Base-by-base conservation (phyloP, 1,140 invertebrate genomes). In the Maconellicoccus hirsutus region DNA sequence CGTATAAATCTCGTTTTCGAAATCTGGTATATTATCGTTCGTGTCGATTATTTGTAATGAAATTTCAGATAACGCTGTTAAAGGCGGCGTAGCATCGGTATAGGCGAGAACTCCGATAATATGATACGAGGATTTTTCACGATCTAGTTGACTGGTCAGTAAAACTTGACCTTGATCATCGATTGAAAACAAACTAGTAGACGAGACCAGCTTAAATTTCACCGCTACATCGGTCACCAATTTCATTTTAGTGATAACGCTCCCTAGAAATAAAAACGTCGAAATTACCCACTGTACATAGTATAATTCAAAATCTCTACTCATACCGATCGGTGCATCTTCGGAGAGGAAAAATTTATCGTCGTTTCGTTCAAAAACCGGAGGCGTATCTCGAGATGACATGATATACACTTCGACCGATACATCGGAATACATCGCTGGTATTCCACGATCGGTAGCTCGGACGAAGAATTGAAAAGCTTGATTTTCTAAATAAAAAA, bases 401-500 rank as follows among this genome's bases (percentile, higher is more conserved):
- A 92, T 89, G 70, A 94, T 84, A 75, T 87, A 84, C 71, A 95
- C 84, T 73, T 87, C 86, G 21, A 95, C 85, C 16, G 93, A 88
- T 0, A 92, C 88, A 75, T 92, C 87, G 33, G 86, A 84, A 79
- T 93, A 85, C 25, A 84, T 77, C 14, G 85, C 81, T 7, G 86
- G 86, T 26, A 81, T 80, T 22, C 92, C 91, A 75, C 83, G 83
- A 80, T 97, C 93, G 71, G 84, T 85, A 4, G 91, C 94, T 70
- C 90, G 85, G 26, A 96, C 86, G 81, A 96, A 96, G 76, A 96
- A 88, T 81, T 95, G 92, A 78, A 91, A 90, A 12, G 89, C 83
- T 81, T 91, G 84, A 75, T 88, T 88, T 78, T 86, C 90, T 92
- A 80, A 82, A 73, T 75, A 73, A 73, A 71, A 73, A 23, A 38